A percentile compares a stretch with the other conserved stretches of the same genome.
These are phyloP conservation scores for Sogatella furcifera DNA, from an alignment of 1,140 invertebrate species.

Conservation along the genomic window DNA sequence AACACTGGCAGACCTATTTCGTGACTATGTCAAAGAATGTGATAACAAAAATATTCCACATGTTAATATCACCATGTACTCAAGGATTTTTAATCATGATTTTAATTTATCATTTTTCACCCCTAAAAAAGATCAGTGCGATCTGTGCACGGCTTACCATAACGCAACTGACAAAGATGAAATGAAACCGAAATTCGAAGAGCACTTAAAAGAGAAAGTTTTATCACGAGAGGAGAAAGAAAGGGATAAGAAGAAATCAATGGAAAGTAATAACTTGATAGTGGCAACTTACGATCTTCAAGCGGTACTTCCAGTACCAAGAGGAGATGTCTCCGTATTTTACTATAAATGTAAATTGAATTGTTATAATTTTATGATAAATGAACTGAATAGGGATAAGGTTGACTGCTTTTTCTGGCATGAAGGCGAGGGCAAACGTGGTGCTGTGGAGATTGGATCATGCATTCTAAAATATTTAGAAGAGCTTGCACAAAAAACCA, in stretches of 20 bases:
- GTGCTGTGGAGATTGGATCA: slow-evolving; percentile 33
- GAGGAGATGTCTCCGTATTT: slow-evolving; percentile 3
- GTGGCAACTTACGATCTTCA: slow-evolving; percentile 10
- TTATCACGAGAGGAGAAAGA: neutral
- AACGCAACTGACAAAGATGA: neutral
- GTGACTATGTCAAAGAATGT: slow-evolving; percentile 24
- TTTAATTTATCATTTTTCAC: too few species aligned
- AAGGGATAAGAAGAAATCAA: neutral
- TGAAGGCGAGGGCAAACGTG: slow-evolving; percentile 32
- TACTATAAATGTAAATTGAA: slow-evolving; percentile 23
- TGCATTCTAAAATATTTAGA: slow-evolving; percentile 28
- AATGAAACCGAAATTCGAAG: neutral
- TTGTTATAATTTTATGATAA: slow-evolving; percentile 35
- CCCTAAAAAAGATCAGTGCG: slow-evolving; percentile 19
- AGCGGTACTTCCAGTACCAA: slow-evolving; percentile 2
- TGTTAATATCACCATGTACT: slow-evolving; percentile 24
- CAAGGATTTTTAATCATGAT: slow-evolving; percentile 26
- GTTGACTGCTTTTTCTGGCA: slow-evolving; percentile 34
- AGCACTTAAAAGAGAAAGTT: slow-evolving; percentile 4
- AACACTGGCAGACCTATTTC: slow-evolving; percentile 27
- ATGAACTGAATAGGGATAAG: slow-evolving; percentile 25
- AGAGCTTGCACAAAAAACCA: neutral
- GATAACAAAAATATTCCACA: neutral
- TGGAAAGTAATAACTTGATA: neutral
- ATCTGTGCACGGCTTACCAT: neutral